These are phyloP conservation scores for Chiroxiphia lanceolata DNA, from an alignment of 2,797 vertebrate genomes.

Conservation along the genomic window DNA sequence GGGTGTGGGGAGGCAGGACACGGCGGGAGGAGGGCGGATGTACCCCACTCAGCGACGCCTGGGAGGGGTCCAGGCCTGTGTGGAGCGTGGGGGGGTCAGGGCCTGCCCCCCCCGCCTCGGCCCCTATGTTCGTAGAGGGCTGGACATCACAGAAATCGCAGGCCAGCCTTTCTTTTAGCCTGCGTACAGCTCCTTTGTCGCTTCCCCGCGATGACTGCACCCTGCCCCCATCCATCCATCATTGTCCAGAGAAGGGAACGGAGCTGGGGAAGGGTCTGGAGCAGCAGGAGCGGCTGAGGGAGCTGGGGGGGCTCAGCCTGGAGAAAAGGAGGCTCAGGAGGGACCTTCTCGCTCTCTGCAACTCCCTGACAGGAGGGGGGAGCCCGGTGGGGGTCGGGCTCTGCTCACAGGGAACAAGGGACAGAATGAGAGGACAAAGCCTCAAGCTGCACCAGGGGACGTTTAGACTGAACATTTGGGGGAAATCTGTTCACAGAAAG, in stretches of 20 bases:
- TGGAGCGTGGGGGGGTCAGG: background rate
- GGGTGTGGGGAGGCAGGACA: background rate
- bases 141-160: background rate
- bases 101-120: background rate
- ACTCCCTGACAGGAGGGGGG: accelerated
- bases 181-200: background rate
- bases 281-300: background rate
- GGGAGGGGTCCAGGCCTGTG: background rate
- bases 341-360: accelerated
- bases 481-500: background rate
- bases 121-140: background rate
- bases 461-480: background rate
- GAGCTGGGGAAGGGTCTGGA: background rate
- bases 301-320: background rate
- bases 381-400: background rate
- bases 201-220: background rate
- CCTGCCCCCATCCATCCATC: accelerated
- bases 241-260: background rate
- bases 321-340: background rate
- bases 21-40: background rate
- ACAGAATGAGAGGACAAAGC: no score
- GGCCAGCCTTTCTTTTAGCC: background rate
- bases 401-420: no score
- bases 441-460: accelerated
- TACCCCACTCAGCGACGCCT: accelerated